phyloP scores from a whole-genome alignment of 2,797 vertebrate species.

The Pseudopleuronectes americanus region DNA sequence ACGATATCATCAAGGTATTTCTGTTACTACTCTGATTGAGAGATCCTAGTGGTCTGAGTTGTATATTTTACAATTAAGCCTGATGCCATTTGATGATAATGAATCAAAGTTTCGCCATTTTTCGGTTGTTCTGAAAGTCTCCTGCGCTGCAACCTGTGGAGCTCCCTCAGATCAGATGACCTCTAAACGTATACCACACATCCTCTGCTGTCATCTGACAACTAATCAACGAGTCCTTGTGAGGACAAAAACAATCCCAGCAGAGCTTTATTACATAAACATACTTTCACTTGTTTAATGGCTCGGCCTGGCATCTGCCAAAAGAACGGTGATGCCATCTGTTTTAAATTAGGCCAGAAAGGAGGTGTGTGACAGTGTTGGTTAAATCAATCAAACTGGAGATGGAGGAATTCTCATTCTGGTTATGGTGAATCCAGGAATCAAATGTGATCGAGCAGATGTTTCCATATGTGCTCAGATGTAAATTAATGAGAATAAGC shows the following conservation, averaged over 20 bases:
- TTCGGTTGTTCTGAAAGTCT: not conserved
- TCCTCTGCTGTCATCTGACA: slow-evolving; percentile 58
- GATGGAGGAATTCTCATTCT: slow-evolving; percentile 58
- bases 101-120: not conserved
- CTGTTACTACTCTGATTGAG: too few relatives aligned
- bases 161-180: slow-evolving; percentile 38
- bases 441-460: slow-evolving; percentile 62
- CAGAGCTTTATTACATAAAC: slow-evolving; percentile 68
- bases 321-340: slow-evolving; percentile 57
- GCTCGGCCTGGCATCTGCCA: slow-evolving; percentile 60
- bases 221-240: slow-evolving; percentile 69
- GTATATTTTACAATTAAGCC: slow-evolving; percentile 10
- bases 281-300: slow-evolving; percentile 65
- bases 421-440: slow-evolving; percentile 57
- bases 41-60: too few relatives aligned
- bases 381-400: slow-evolving; percentile 74
- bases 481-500: too few relatives aligned
- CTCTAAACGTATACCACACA: slow-evolving; percentile 50
- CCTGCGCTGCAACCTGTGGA: slow-evolving; percentile 13
- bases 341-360: slow-evolving; percentile 73
- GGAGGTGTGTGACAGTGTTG: slow-evolving; percentile 62
- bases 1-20: too few relatives aligned
- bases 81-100: slow-evolving; percentile 23
- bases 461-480: slow-evolving; percentile 20
- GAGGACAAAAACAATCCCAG: slow-evolving; percentile 63